Evolutionary conservation across 2,113 vertebrate genomes (phyloP).

Genomic region (Mobula birostris): DNA sequence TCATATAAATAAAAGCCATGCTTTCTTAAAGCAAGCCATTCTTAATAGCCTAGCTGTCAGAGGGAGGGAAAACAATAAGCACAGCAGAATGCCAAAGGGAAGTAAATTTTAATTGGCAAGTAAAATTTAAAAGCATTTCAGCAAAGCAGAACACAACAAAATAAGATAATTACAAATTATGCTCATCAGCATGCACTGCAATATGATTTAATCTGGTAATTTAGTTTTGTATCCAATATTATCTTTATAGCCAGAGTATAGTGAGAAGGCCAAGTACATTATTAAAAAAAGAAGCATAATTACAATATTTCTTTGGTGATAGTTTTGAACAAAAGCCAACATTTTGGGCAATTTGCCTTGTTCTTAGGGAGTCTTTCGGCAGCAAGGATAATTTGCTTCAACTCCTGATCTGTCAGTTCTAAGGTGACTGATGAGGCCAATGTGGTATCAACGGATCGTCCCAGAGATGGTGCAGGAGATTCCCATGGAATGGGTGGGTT

Average conservation of each 20-base stretch:
- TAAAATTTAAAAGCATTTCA: conserved; percentile 9
- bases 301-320: background rate
- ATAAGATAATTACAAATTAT: background rate
- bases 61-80: background rate
- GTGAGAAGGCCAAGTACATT: background rate
- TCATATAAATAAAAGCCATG: background rate
- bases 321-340: background rate
- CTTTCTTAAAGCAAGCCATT: background rate
- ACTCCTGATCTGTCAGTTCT: no score
- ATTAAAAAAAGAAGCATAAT: background rate
- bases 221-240: background rate
- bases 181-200: background rate
- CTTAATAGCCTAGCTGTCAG: background rate
- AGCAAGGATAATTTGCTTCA: no score
- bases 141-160: background rate
- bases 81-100: background rate
- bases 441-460: no score
- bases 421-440: no score
- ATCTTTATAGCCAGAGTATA: background rate
- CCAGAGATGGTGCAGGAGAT: no score
- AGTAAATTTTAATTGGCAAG: conserved; percentile 13
- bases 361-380: no score
- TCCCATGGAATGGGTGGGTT: no score
- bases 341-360: no score
- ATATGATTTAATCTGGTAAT: background rate